These are phyloP conservation scores for Neodiprion lecontei DNA, from an alignment of 1,140 invertebrate genomes.

Conservation along the genomic window DNA sequence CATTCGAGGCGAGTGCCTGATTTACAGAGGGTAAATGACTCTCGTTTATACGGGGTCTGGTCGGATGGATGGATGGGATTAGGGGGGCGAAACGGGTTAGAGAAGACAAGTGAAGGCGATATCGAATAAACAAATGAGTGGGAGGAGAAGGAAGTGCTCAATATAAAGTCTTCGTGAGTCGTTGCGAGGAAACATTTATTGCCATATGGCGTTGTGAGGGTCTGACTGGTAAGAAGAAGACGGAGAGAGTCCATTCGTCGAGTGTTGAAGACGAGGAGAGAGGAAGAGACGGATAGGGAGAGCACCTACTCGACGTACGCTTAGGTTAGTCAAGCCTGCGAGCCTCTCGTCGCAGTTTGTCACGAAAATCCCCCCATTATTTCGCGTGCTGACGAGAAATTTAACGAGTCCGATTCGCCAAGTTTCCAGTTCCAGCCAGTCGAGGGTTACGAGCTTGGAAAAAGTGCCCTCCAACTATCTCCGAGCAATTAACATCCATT, in stretches of 20 bases:
- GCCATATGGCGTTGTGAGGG: background rate
- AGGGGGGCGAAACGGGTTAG: slow-evolving; percentile 22
- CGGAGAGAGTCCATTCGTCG: no score
- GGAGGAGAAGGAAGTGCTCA: slow-evolving; percentile 44
- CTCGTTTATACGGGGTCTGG: slow-evolving; percentile 17
- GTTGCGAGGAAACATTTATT: slow-evolving; percentile 3
- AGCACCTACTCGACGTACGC: background rate
- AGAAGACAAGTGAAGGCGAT: slow-evolving; percentile 28
- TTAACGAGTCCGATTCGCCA: background rate
- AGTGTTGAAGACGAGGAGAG: background rate
- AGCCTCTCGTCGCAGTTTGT: no score
- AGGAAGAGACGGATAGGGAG: background rate
- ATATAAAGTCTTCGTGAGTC: slow-evolving; percentile 47
- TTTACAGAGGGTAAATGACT: slow-evolving; percentile 23
- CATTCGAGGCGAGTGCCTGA: background rate
- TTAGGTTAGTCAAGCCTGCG: no score
- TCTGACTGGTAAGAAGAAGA: no score
- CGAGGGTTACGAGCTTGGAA: background rate
- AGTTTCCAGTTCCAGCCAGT: background rate
- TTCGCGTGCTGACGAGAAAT: slow-evolving; percentile 7
- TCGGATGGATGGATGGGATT: slow-evolving; percentile 17
- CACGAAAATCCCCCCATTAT: background rate
- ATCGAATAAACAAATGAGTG: slow-evolving; percentile 51
- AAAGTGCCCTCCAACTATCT: background rate
- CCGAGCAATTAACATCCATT: background rate